These are phyloP conservation scores for Actinia tenebrosa DNA, from an alignment of 64 coral and sea anemone genomes.

Conservation along the genomic window DNA sequence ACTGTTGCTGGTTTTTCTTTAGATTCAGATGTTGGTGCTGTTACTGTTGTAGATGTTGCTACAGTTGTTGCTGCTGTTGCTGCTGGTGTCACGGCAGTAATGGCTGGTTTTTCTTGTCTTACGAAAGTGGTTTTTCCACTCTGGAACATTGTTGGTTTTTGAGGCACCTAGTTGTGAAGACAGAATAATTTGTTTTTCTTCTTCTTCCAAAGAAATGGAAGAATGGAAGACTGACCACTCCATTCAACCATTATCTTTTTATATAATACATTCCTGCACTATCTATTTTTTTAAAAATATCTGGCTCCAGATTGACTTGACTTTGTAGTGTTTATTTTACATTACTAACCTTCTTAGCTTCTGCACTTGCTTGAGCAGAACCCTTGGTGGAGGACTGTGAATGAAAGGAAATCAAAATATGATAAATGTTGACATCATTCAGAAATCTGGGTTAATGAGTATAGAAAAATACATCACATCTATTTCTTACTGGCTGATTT, in stretches of 20 bases:
- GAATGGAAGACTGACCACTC: too few species aligned
- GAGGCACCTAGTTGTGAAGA: constrained; percentile 22
- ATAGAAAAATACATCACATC: neutral
- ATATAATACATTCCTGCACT: too few species aligned
- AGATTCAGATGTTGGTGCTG: constrained; percentile 19
- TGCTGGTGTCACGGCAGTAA: neutral
- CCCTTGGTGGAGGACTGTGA: neutral
- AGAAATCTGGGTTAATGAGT: neutral
- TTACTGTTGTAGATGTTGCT: constrained; percentile 22
- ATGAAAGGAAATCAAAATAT: neutral
- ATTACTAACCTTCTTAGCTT: neutral
- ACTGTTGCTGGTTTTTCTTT: neutral
- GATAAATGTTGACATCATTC: too few species aligned
- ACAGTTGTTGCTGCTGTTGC: constrained; percentile 6
- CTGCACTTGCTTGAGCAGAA: neutral
- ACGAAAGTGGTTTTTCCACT: constrained; percentile 92
- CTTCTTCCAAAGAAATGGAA: neutral
- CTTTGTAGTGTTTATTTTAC: neutral
- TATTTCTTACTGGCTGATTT: neutral
- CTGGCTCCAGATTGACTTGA: too few species aligned
- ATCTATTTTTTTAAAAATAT: too few species aligned
- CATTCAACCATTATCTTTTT: too few species aligned
- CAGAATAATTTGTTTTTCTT: neutral
- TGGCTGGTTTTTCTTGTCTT: constrained; percentile 21
- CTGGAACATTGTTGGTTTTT: constrained; percentile 94